Evolutionary conservation across 2,113 vertebrate species (phyloP).

Genomic region (Sminthopsis crassicaudata): DNA sequence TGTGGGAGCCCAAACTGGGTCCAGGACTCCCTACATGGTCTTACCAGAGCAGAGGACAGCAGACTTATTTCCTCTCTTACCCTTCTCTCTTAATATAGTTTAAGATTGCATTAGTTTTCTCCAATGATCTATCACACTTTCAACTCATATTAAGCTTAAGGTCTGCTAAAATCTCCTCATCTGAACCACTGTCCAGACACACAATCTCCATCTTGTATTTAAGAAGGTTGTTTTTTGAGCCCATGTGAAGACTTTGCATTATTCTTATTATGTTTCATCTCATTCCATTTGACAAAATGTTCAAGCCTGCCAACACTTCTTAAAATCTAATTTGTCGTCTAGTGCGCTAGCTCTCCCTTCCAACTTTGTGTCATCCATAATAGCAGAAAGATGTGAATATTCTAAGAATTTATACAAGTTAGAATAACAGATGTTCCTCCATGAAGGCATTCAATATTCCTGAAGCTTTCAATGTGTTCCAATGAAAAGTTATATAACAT

Average conservation of each 20-base stretch:
- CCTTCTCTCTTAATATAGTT: background rate
- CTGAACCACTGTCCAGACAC: background rate
- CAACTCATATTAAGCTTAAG: background rate
- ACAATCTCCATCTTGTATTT: background rate
- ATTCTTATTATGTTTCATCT: background rate
- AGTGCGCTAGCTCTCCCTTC: background rate
- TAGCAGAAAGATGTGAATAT: background rate
- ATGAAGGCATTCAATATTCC: slow-evolving; percentile 1
- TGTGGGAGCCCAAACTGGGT: background rate
- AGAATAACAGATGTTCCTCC: background rate
- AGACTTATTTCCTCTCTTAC: background rate
- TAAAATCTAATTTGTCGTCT: background rate
- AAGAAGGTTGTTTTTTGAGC: background rate
- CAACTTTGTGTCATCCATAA: background rate
- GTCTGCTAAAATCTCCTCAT: background rate
- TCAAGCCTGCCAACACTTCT: background rate
- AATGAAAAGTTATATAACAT: slow-evolving; percentile 9
- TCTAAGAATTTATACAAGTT: slow-evolving; percentile 8
- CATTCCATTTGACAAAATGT: background rate
- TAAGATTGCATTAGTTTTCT: background rate
- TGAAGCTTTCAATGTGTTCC: background rate
- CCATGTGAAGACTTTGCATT: background rate
- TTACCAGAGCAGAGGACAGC: background rate
- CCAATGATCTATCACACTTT: background rate
- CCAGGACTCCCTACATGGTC: background rate